Evolutionary conservation across 2,113 vertebrate genomes (phyloP).

Genomic region (Nesoenas mayeri): DNA sequence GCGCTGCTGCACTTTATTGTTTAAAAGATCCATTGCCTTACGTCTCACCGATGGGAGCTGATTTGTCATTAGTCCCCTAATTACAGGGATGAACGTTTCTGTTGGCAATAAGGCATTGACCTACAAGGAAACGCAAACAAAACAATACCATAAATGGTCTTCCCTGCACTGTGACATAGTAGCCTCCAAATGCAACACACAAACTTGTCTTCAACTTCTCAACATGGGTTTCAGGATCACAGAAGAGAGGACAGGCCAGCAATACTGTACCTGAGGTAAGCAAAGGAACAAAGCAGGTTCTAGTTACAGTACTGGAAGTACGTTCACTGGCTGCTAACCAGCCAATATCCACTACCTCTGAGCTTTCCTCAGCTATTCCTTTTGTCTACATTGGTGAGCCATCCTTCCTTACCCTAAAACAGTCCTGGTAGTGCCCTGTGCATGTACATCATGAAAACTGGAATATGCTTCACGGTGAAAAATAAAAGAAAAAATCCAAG

Average conservation of each 20-base stretch:
- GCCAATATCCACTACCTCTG: not conserved
- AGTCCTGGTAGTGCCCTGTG: not conserved
- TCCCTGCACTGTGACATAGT: not conserved
- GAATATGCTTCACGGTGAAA: not conserved
- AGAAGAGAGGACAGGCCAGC: not conserved
- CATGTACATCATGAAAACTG: not conserved
- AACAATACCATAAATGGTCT: not conserved
- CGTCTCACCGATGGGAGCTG: conserved; percentile 86
- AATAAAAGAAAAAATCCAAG: not conserved
- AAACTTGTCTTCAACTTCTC: not conserved
- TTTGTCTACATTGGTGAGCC: not conserved
- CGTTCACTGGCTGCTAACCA: not conserved
- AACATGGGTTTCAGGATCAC: not conserved
- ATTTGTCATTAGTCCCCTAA: conserved; percentile 87
- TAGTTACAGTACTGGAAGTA: not conserved
- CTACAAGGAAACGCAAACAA: conserved; percentile 64
- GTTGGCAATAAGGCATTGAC: conserved; percentile 91
- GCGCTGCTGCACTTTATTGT: conserved; percentile 90
- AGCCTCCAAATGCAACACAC: not conserved
- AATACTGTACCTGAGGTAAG: not conserved
- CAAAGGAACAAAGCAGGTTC: not conserved
- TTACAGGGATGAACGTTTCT: conserved; percentile 89
- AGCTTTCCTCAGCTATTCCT: not conserved
- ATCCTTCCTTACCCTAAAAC: not conserved
- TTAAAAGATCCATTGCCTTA: conserved; percentile 95